Base-by-base conservation (phyloP, 2,888 invertebrate genomes). In the Rhingia campestris region DNA sequence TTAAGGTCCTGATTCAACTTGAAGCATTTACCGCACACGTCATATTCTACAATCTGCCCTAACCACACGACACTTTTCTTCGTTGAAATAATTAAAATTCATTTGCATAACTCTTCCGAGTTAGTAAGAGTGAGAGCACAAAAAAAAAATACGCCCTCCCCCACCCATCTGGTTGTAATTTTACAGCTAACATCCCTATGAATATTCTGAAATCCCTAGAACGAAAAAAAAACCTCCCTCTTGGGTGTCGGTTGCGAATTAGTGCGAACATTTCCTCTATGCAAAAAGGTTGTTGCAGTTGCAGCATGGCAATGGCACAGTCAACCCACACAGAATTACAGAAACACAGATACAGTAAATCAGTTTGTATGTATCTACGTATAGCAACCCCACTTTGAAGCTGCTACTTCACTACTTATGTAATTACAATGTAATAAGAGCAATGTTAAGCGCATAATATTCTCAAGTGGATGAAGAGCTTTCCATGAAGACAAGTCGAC, bases 341-440 rank as follows among this genome's bases (percentile, higher is more conserved):
- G 35, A 63, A 35, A 6, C 75, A 47, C 47, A 51, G 22, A 22
- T 47, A 53, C 64, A 58, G 35, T n/a, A 37, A 59, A 9, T 49
- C 9, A 49, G 30, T 30, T 30, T 12, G 9, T 30, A 49, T 33
- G n/a, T 41, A 9, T 35, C 39, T 51, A 35, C 47, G 5, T 59
- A 53, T 56, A 37, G 37, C 14, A 43, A 14, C 41, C 45, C 35
- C 74, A 79, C 70, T 80, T 80, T 59, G 64, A 79, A 84, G 74
- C 66, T 70, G 74, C 70, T 81, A 79, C 79, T 74, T 43, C 69
- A 61, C 74, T 75, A 74, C 84, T 84, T 81, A 85, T 72, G 85
- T 85, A 85, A 85, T 85, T 85, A 85, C 85, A 81, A 81, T 85
- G 85, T 85, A 81, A 85, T 81, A 85, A 81, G 84, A 84, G 81